Evolutionary conservation across 1,140 invertebrate genomes (phyloP), one percentile per base, ranked within the genome.

Genomic region (Drosophila aff.): DNA sequence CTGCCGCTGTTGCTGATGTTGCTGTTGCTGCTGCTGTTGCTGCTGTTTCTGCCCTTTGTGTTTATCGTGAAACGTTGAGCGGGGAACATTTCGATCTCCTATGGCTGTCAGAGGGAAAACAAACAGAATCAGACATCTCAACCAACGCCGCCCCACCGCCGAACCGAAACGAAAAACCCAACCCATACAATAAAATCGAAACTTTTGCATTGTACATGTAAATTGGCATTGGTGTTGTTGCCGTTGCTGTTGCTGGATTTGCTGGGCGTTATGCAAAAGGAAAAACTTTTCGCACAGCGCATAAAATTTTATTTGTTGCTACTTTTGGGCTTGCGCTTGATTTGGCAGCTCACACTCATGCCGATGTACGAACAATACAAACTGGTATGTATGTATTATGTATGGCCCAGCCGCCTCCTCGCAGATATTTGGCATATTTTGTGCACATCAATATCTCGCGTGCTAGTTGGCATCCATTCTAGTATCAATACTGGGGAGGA

Each of bases 241-340:
- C 65, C 64, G 31, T 47, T 52, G 49, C 68, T 66, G 36, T 44
- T 36, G 33, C 33, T 36, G 68, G 49, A 79, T 58, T 58, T 79
- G 60, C 81, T 76, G 66, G 67, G 58, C 80, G 79, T 89, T 89
- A 89, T 89, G 84, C 84, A 81, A 89, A 89, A 79, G 75, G 75
- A 61, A 90, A 79, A 89, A 89, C 81, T 90, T 90, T 89, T 81
- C 72, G 75, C 81, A 73, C 72, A 80, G 84, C 72, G 85, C 85
- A 89, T 89, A 89, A 90, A 90, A 89, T 90, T 90, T 89, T 89
- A 89, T 89, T 90, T 90, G 85, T 90, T 90, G 85, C 85, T 90
- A 90, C 85, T 90, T 90, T 90, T 85, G 81, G 81, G 85, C 85
- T 90, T 85, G 79, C 85, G 81, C 85, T 90, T 90, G 85, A 90